Evolutionary conservation across 1,140 invertebrate genomes (phyloP), one percentile per base, ranked within the genome.

Genomic region (Portunus trituberculatus): DNA sequence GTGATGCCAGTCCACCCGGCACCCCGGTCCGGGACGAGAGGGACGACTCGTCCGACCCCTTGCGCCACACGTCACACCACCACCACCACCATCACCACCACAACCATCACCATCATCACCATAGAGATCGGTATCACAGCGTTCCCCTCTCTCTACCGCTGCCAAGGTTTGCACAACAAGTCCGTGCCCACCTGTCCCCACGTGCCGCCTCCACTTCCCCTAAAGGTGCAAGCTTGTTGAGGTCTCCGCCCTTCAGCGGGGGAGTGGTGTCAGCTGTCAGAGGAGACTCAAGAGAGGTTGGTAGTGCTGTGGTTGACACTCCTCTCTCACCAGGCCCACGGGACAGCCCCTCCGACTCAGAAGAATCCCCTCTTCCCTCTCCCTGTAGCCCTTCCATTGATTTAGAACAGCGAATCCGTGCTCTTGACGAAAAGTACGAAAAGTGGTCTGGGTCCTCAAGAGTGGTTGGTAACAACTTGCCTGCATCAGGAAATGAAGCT

Each of bases 341-440:
- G 92, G 96, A 96, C 82, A 95, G 88, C 88, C 95, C 95, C 7
- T 96, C 96, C 8, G 96, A 96, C 91, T 96, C 96, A 1, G 96
- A 96, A 95, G 95, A 96, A 87, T 96, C 96, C 0, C 95, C 96
- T n/a, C 32, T 90, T 67, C 89, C 95, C 96, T 96, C 94, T 92
- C 96, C 96, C 89, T 97, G 97, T 32, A 96, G 94, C 59, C 95
- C 92, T 29, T 94, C 94, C 83, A 91, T 94, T 31, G 96, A 96
- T 90, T 97, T 99, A 91, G 99, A 99, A 96, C 99, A 99, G 97
- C 97, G 99, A 94, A 98, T 99, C 97, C 97, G 98, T 97, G 98
- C 98, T 12, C 97, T 99, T 25, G 99, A 99, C 97, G 99, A 99
- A 97, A 99, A 99, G 97, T 99, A 99, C 96, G 98, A 99, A 97